phyloP scores from a whole-genome alignment of 2,888 invertebrate species.

The Hermaeophaga mercurialis region DNA sequence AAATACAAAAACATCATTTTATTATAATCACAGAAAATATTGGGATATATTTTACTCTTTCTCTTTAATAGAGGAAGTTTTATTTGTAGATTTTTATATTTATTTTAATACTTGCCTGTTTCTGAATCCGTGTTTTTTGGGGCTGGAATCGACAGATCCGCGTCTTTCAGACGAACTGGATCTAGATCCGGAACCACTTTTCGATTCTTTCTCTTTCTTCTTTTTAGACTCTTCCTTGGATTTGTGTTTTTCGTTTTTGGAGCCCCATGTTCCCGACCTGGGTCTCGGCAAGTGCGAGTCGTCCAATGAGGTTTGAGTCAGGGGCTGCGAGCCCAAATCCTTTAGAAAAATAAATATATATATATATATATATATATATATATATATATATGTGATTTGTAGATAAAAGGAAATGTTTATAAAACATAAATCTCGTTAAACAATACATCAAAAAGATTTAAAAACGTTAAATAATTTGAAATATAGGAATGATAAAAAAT shows the following conservation, averaged over 20 bases:
- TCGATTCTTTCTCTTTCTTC: slow-evolving; percentile 49
- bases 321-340: slow-evolving; percentile 68
- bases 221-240: slow-evolving; percentile 43
- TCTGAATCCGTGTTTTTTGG: slow-evolving; percentile 71
- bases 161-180: slow-evolving; percentile 55
- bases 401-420: too few species aligned
- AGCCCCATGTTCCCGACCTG: slow-evolving; percentile 69
- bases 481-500: too few species aligned
- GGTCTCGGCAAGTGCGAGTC: slow-evolving; percentile 59
- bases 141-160: slow-evolving; percentile 53
- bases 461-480: too few species aligned
- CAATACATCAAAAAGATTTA: too few species aligned
- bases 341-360: slow-evolving; percentile 56
- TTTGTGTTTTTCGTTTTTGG: slow-evolving; percentile 52
- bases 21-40: too few species aligned
- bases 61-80: too few species aligned
- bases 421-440: too few species aligned
- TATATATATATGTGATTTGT: too few species aligned
- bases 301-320: slow-evolving; percentile 63
- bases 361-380: too few species aligned
- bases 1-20: too few species aligned
- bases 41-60: too few species aligned
- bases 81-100: too few species aligned
- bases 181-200: slow-evolving; percentile 56
- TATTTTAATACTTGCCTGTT: slow-evolving; percentile 57